Conservation (phyloP, 2,797 vertebrate genomes). For the Rhabdophis nuchalis region DNA sequence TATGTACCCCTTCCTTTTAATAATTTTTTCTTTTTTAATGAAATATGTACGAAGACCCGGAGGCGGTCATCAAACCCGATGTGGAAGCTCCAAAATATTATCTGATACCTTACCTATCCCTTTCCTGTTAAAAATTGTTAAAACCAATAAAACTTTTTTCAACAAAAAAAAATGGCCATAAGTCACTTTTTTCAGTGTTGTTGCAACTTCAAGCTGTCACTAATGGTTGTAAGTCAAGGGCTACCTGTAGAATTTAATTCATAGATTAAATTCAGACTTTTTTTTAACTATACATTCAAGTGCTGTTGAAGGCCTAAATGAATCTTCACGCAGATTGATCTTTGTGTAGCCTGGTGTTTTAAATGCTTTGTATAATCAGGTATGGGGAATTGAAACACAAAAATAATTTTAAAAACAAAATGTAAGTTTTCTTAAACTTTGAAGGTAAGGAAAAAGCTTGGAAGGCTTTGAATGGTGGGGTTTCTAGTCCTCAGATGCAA, state of each 20-base stretch:
- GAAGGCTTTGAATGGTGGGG: neutral
- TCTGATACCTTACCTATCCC: too few species aligned
- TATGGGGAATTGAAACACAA: neutral
- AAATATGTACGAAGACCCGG: too few species aligned
- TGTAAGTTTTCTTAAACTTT: neutral
- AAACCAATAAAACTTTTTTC: too few species aligned
- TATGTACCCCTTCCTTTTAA: too few species aligned
- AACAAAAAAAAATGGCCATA: too few species aligned
- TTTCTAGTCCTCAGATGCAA: conserved; percentile 48
- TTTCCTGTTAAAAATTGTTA: too few species aligned
- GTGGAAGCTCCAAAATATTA: too few species aligned
- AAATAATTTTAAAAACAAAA: neutral
- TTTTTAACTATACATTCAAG: neutral
- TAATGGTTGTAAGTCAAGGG: too few species aligned
- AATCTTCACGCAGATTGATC: neutral
- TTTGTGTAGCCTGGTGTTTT: neutral
- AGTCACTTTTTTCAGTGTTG: too few species aligned
- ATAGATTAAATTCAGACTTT: neutral
- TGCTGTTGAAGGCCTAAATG: neutral
- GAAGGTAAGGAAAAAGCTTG: conserved; percentile 10
- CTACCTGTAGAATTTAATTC: neutral
- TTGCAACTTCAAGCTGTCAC: too few species aligned
- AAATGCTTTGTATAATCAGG: neutral
- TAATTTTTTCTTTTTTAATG: too few species aligned
- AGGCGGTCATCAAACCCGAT: too few species aligned